Evolutionary conservation across 2,113 vertebrate species (phyloP), one percentile per base, ranked within the genome.

Genomic region (Geothlypis trichas): DNA sequence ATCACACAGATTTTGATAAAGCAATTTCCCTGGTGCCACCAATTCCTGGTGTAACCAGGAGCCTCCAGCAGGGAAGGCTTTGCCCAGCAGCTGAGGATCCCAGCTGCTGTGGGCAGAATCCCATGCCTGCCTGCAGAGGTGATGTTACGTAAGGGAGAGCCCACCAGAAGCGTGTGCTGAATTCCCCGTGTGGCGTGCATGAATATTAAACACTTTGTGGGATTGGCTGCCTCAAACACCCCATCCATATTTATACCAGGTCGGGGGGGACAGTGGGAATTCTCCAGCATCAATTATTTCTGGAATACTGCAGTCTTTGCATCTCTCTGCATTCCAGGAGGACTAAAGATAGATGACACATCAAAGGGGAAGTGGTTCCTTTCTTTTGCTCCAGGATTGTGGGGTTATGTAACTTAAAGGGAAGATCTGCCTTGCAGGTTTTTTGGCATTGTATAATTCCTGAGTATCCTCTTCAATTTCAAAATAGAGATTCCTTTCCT

Each of bases 171-270:
- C 39, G 24, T 83, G 75, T 71, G 71, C 66, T 63, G 74, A 95
- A 95, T 96, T 96, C 89, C 92, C 93, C 68, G 10, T 7, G 61
- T 39, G 15, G 44, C 39, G 47, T 23, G 6, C 91, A 76, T 97
- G 93, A 96, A 97, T 97, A 97, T 96, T 97, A 97, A 98, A 90
- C 92, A 91, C 23, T 73, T 83, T 22, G 83, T 87, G 80, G 89
- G 88, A 96, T 93, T 96, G 96, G 93, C 97, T 96, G 91, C 89
- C 95, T 82, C 71, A 47, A 80, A 95, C 80, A 96, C 85, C 16
- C 21, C 72, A 96, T 98, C 94, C 97, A 97, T 97, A 97, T 98
- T 98, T 97, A 97, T 97, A 91, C 87, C 80, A 55, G 39, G 82
- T 96, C 11, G 35, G 6, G 81, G 81, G 71, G 75, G 77, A 96